These are phyloP conservation scores for Augochlorella aurata DNA, from an alignment of 2,888 invertebrate genomes.

Conservation along the genomic window DNA sequence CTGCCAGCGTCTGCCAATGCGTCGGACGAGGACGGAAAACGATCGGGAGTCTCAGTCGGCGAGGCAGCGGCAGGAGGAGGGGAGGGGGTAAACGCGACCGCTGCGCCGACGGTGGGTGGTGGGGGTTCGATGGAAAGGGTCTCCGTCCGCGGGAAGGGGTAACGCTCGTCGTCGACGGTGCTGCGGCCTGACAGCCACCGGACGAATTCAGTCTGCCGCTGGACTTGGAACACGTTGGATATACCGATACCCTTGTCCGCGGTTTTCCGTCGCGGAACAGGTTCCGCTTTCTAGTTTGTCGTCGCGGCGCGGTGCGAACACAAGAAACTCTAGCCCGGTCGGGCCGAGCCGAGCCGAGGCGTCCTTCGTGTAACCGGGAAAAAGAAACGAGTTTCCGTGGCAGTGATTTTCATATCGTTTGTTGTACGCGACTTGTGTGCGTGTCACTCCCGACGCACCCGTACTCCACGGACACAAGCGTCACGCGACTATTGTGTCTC, in stretches of 20 bases:
- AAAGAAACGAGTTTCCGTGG: slow-evolving; percentile 13
- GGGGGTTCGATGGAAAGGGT: slow-evolving; percentile 38
- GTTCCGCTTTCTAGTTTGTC: slow-evolving; percentile 46
- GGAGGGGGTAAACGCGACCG: slow-evolving; percentile 63
- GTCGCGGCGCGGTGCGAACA: background rate
- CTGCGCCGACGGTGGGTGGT: slow-evolving; percentile 51
- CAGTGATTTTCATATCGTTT: slow-evolving; percentile 9
- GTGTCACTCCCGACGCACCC: too few species aligned
- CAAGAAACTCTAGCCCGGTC: background rate
- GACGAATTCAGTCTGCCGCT: slow-evolving; percentile 79
- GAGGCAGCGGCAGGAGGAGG: slow-evolving; percentile 9
- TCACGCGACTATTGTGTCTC: background rate
- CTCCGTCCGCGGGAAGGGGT: slow-evolving; percentile 48
- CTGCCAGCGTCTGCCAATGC: slow-evolving; percentile 45
- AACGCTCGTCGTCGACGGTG: slow-evolving; percentile 65
- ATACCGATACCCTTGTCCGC: slow-evolving; percentile 57
- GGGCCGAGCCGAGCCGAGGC: background rate
- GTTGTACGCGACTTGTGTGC: background rate
- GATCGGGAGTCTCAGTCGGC: slow-evolving; percentile 28
- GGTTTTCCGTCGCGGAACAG: slow-evolving; percentile 51
- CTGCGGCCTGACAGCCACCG: slow-evolving; percentile 78
- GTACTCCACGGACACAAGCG: too few species aligned
- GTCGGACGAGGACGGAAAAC: slow-evolving; percentile 23
- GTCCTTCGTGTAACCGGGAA: background rate
- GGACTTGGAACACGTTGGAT: slow-evolving; percentile 72